Evolutionary conservation across 2,113 vertebrate species (phyloP), one percentile per base, ranked within the genome.

Genomic region (Tetrao urogallus): DNA sequence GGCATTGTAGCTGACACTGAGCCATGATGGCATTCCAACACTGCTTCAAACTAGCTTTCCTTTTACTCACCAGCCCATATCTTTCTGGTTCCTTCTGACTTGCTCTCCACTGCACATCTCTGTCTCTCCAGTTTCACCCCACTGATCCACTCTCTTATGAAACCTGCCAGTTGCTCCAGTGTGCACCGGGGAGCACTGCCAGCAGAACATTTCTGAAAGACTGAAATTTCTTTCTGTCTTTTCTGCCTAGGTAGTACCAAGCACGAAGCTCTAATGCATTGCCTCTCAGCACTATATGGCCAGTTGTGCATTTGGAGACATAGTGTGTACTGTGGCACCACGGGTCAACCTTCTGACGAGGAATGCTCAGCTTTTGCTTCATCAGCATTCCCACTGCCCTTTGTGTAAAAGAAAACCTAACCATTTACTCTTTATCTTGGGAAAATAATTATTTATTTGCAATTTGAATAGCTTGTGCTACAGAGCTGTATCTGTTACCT

Each of bases 321-420:
- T 16, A n/a, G n/a, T 11, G 8, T 77, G 11, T 69, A 43, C 60
- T 6, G 17, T 9, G 30, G 45, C 15, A 54, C 9, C 15, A 34
- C 15, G 28, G 11, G 18, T 30, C 36, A 38, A 12, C 15, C 0
- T 0, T 34, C 34, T 40, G 56, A 57, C 27, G 24, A 48, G 22
- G 47, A 61, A 57, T n/a, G 21, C 8, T 18, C 16, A 63, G 40
- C 11, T 18, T 2, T 18, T 67, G 40, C 28, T 85, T n/a, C 42
- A 52, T 50, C 22, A 52, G 16, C 11, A 22, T 70, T 89, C 70
- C 56, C 67, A 13, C 27, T 79, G 38, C 48, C 24, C 10, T 74
- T 48, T 58, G 54, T 63, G 57, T 20, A 58, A 52, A 89, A 65
- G 25, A 11, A 58, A 17, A 78, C 40, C 66, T 50, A 67, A 38